Evolutionary conservation across 2,888 invertebrate species (phyloP).

Genomic region (Leptopilina myrica): DNA sequence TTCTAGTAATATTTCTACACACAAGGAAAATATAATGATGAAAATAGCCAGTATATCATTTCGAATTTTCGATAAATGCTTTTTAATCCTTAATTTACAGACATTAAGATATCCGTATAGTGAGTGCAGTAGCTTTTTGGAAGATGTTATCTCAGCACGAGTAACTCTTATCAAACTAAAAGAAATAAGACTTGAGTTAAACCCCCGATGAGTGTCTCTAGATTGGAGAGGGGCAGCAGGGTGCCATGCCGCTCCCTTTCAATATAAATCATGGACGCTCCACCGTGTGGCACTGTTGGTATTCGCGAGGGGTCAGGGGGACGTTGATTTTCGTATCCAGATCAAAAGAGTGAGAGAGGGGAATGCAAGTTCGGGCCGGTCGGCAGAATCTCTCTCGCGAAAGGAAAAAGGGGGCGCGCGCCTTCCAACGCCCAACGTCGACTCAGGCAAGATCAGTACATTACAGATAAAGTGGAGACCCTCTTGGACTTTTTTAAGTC

Average conservation of each 20-base stretch:
- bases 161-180: slow-evolving; percentile 38
- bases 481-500: slow-evolving; percentile 75
- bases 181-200: slow-evolving; percentile 29
- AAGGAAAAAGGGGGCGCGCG: slow-evolving; percentile 49
- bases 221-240: slow-evolving; percentile 44
- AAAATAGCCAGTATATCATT: no score
- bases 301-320: slow-evolving; percentile 56
- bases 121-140: background rate
- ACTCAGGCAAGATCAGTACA: slow-evolving; percentile 76
- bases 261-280: slow-evolving; percentile 72
- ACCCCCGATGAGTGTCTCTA: slow-evolving; percentile 38
- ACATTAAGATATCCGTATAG: no score
- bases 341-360: slow-evolving; percentile 50
- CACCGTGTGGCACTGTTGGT: slow-evolving; percentile 62
- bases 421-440: slow-evolving; percentile 56
- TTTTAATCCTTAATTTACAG: no score
- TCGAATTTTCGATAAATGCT: no score
- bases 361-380: slow-evolving; percentile 49
- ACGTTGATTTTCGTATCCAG: slow-evolving; percentile 58
- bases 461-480: slow-evolving; percentile 75
- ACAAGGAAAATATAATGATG: no score
- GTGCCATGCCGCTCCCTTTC: slow-evolving; percentile 47
- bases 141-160: slow-evolving; percentile 25
- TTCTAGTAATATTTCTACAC: no score
- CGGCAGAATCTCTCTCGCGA: slow-evolving; percentile 41